Percentiles rank a stretch among this genome's conserved stretches.
phyloP scores from a whole-genome alignment of 1,140 invertebrate genomes.

The Laodelphax striatellus region DNA sequence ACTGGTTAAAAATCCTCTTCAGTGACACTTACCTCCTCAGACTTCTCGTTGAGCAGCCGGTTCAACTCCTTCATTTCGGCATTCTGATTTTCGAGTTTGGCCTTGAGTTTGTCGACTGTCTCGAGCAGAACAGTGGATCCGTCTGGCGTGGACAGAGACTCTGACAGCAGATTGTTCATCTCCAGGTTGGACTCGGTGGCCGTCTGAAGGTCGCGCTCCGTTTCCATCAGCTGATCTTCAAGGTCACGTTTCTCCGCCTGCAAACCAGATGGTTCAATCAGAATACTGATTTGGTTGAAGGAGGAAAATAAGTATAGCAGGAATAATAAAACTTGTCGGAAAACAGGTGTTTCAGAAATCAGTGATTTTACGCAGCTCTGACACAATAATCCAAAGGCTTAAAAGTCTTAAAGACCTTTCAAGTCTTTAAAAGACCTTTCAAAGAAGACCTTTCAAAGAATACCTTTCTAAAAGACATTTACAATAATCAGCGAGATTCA shows the following conservation, averaged over 20 bases:
- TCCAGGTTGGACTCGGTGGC: slow-evolving; percentile 33
- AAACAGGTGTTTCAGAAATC: too few species aligned
- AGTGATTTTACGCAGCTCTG: too few species aligned
- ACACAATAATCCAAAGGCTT: too few species aligned
- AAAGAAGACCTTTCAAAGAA: too few species aligned
- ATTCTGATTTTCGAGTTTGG: slow-evolving; percentile 27
- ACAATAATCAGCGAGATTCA: too few species aligned
- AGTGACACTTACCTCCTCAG: slow-evolving; percentile 35
- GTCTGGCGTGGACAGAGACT: slow-evolving; percentile 39
- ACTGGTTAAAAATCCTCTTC: too few species aligned
- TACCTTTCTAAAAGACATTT: too few species aligned
- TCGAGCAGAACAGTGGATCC: slow-evolving; percentile 29
- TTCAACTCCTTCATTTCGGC: slow-evolving; percentile 33
- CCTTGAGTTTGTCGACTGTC: slow-evolving; percentile 31
- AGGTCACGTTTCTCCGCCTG: slow-evolving; percentile 20
- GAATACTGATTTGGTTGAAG: too few species aligned
- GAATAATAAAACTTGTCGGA: too few species aligned
- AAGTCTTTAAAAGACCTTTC: too few species aligned
- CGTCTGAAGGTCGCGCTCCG: slow-evolving; percentile 32
- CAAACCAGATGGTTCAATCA: slow-evolving; percentile 7
- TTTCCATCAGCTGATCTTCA: slow-evolving; percentile 29
- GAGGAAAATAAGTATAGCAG: too few species aligned
- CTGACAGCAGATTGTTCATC: slow-evolving; percentile 40
- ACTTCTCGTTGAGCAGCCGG: slow-evolving; percentile 33
- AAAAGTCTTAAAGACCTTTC: too few species aligned